phyloP scores from a whole-genome alignment of 2,113 vertebrate genomes.

The Scartelaos histophorus region DNA sequence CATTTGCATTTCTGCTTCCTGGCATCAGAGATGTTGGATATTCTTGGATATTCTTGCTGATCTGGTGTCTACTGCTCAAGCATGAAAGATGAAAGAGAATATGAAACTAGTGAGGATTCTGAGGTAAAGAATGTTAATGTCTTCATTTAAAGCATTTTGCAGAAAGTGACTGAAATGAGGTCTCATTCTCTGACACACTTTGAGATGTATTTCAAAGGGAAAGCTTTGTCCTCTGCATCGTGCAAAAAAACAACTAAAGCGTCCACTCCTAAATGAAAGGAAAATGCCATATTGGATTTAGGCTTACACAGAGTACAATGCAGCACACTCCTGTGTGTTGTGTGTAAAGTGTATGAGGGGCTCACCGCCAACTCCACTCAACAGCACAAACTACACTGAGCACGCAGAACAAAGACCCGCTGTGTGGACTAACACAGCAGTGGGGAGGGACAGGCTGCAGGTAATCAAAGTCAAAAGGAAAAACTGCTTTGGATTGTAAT shows the following conservation, averaged over 20 bases:
- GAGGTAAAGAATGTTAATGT: slow-evolving; percentile 1
- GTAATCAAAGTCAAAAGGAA: slow-evolving; percentile 30
- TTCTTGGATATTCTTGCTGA: neutral
- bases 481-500: slow-evolving; percentile 28
- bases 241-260: neutral
- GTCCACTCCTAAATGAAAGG: slow-evolving; percentile 13
- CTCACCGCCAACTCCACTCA: slow-evolving; percentile 36
- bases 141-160: neutral
- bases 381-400: slow-evolving; percentile 24
- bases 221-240: neutral
- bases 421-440: slow-evolving; percentile 24
- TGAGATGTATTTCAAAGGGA: neutral
- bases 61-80: neutral
- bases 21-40: neutral
- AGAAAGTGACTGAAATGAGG: neutral
- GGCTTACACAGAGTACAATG: slow-evolving; percentile 12
- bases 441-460: neutral
- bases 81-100: slow-evolving; percentile 7
- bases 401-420: slow-evolving; percentile 30
- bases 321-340: slow-evolving; percentile 18
- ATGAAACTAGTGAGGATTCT: neutral
- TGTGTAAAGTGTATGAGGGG: slow-evolving; percentile 19
- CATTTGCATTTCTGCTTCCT: neutral
- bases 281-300: slow-evolving; percentile 8
- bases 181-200: neutral